Conservation (phyloP, 92 coral and sea anemone genomes). For the Paragorgia papillata region DNA sequence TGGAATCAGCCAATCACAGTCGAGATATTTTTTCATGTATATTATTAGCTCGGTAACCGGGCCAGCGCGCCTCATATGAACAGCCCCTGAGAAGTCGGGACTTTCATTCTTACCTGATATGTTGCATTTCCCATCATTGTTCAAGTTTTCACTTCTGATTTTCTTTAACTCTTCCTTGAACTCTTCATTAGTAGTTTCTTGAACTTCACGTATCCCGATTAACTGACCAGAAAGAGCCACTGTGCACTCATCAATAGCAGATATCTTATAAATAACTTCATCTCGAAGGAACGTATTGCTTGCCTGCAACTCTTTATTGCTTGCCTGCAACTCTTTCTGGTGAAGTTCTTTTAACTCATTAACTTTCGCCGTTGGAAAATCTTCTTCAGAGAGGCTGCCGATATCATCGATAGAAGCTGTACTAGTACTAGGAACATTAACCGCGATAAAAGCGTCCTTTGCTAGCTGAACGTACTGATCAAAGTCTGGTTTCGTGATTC, state of each 20-base stretch:
- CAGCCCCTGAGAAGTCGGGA: too few species aligned
- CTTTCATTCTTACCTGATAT: background rate
- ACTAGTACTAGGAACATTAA: conserved; percentile 14
- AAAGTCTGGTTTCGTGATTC: conserved; percentile 38
- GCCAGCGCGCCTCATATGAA: too few species aligned
- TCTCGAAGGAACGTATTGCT: too few species aligned
- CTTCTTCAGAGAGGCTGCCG: conserved; percentile 44
- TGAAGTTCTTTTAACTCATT: background rate
- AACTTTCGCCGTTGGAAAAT: conserved; percentile 48
- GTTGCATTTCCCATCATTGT: background rate
- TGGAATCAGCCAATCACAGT: too few species aligned
- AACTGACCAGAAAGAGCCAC: too few species aligned
- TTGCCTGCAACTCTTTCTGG: too few species aligned
- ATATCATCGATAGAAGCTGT: conserved; percentile 35
- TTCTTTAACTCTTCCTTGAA: background rate
- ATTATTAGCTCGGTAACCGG: too few species aligned
- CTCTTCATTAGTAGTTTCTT: conserved; percentile 1
- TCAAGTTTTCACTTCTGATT: background rate
- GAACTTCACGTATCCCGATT: conserved; percentile 4
- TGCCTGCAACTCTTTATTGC: background rate
- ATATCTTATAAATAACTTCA: too few species aligned
- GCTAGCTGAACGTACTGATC: conserved; percentile 25
- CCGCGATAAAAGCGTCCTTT: conserved; percentile 53
- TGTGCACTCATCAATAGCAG: too few species aligned
- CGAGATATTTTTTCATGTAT: too few species aligned